Conservation (phyloP, 2,888 invertebrate species). For the Allacma fusca region DNA sequence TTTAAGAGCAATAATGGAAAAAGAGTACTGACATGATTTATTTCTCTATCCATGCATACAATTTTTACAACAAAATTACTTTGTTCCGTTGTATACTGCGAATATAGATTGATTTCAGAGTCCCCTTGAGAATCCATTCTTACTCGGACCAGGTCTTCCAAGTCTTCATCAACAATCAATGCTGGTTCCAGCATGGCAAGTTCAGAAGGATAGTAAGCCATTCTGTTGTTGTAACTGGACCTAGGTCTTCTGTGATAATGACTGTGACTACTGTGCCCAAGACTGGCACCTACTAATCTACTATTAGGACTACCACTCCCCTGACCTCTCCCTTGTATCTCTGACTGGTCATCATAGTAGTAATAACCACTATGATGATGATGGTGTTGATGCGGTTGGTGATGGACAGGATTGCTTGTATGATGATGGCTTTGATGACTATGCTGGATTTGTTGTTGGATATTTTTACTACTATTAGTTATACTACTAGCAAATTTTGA, state of each 20-base stretch:
- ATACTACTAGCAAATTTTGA: slow-evolving; percentile 29
- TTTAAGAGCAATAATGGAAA: too few relatives aligned
- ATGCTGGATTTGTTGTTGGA: neutral
- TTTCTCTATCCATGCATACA: too few relatives aligned
- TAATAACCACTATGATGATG: slow-evolving; percentile 6
- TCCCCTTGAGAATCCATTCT: slow-evolving; percentile 15
- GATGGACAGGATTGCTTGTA: neutral
- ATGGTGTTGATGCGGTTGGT: neutral
- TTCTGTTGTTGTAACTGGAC: slow-evolving; percentile 16
- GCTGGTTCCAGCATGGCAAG: slow-evolving; percentile 32
- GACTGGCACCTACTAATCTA: slow-evolving; percentile 1
- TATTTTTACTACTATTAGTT: neutral
- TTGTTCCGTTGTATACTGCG: slow-evolving; percentile 16
- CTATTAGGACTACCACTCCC: neutral
- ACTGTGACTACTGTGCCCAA: neutral
- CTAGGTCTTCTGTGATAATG: slow-evolving; percentile 14
- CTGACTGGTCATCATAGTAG: slow-evolving; percentile 14
- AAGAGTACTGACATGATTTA: too few relatives aligned
- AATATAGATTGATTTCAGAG: slow-evolving; percentile 38
- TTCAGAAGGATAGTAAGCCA: slow-evolving; percentile 37
- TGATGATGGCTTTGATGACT: neutral
- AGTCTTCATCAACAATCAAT: slow-evolving; percentile 34
- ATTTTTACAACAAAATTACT: neutral
- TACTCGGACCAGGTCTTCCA: slow-evolving; percentile 25
- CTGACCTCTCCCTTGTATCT: neutral